Evolutionary conservation across 2,797 vertebrate genomes (phyloP).

Genomic region (Notolabrus celidotus): DNA sequence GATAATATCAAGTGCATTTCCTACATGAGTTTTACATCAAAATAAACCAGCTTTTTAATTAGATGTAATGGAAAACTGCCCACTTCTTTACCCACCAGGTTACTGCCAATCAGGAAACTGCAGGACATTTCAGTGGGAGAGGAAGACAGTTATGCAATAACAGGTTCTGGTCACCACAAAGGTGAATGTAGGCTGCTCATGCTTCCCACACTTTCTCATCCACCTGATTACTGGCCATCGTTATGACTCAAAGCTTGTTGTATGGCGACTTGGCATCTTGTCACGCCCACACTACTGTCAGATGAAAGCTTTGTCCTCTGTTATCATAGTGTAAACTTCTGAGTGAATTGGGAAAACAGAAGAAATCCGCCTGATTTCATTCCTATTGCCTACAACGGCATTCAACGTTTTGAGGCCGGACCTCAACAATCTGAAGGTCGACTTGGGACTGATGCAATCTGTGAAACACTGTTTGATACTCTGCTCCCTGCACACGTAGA

Average conservation of each 20-base stretch:
- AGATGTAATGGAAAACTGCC: slow-evolving; percentile 1
- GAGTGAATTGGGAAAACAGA: background rate
- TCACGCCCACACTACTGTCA: slow-evolving; percentile 58
- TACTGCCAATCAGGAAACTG: slow-evolving; percentile 36
- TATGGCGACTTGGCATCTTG: slow-evolving; percentile 52
- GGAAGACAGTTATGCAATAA: slow-evolving; percentile 48
- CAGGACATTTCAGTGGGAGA: slow-evolving; percentile 17
- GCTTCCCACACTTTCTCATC: slow-evolving; percentile 51
- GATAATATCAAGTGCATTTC: slow-evolving; percentile 1
- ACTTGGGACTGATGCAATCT: slow-evolving; percentile 55
- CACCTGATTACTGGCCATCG: slow-evolving; percentile 62
- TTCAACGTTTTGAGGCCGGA: slow-evolving; percentile 36
- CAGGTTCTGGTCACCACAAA: slow-evolving; percentile 25
- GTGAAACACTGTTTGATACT: slow-evolving; percentile 41
- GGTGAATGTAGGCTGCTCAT: slow-evolving; percentile 52
- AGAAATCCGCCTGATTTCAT: slow-evolving; percentile 26
- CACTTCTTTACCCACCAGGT: slow-evolving; percentile 3
- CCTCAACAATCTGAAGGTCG: slow-evolving; percentile 24
- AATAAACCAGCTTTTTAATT: slow-evolving; percentile 3
- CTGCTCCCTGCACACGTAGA: slow-evolving; percentile 38
- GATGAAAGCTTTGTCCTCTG: slow-evolving; percentile 58
- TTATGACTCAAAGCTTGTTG: slow-evolving; percentile 65
- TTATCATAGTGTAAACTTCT: slow-evolving; percentile 35
- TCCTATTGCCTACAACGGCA: slow-evolving; percentile 19
- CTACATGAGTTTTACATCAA: background rate